phyloP scores from a whole-genome alignment of 1,140 invertebrate species.

The Nymphalis io region DNA sequence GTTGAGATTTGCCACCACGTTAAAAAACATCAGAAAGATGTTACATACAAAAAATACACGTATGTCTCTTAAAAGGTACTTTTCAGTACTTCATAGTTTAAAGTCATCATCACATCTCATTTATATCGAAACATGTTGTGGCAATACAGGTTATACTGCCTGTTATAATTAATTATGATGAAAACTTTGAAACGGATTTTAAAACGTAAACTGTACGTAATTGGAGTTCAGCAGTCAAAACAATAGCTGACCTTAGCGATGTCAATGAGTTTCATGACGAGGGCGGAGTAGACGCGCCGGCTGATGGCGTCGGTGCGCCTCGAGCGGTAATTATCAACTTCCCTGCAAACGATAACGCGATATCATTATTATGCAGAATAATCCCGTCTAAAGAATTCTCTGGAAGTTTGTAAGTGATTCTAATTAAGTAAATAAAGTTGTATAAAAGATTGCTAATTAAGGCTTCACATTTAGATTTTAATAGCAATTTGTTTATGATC shows the following conservation, averaged over 20 bases:
- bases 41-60: too few relatives aligned
- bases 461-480: too few relatives aligned
- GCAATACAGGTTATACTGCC: too few relatives aligned
- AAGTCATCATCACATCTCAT: too few relatives aligned
- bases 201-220: not conserved
- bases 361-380: not conserved
- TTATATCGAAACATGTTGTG: too few relatives aligned
- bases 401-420: not conserved
- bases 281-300: slow-evolving; percentile 64
- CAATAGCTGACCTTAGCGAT: slow-evolving; percentile 61
- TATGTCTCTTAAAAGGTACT: too few relatives aligned
- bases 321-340: slow-evolving; percentile 69
- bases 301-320: slow-evolving; percentile 71
- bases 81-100: too few relatives aligned
- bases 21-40: too few relatives aligned
- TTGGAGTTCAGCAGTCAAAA: slow-evolving; percentile 3
- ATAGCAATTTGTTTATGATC: too few relatives aligned
- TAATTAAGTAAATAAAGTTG: not conserved
- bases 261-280: slow-evolving; percentile 72
- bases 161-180: not conserved
- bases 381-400: not conserved
- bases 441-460: too few relatives aligned
- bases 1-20: too few relatives aligned
- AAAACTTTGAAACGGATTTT: not conserved
- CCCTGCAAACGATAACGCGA: slow-evolving; percentile 46